Evolutionary conservation across 2,113 vertebrate genomes (phyloP).

Genomic region (Odontesthes bonariensis): DNA sequence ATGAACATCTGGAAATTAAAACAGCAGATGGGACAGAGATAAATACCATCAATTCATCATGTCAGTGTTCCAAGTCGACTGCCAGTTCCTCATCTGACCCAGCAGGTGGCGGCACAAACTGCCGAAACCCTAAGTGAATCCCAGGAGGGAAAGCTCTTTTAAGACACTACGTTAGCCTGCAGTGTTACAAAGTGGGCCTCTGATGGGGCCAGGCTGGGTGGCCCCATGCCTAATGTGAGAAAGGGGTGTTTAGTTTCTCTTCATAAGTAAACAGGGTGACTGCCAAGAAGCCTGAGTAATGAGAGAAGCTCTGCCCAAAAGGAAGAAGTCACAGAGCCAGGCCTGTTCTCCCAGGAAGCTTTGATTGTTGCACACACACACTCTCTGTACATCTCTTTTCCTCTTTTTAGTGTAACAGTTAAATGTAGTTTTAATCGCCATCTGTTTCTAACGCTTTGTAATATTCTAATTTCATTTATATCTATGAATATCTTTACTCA

Average conservation of each 20-base stretch:
- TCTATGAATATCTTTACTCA: too few species aligned
- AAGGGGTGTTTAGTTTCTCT: slow-evolving; percentile 37
- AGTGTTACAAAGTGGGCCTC: slow-evolving; percentile 6
- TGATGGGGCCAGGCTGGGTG: slow-evolving; percentile 25
- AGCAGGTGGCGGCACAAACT: slow-evolving; percentile 70
- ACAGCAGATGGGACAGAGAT: slow-evolving; percentile 3
- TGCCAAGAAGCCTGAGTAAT: slow-evolving; percentile 39
- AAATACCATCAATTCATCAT: neutral
- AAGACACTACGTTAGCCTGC: slow-evolving; percentile 14
- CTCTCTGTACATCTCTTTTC: neutral
- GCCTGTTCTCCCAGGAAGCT: slow-evolving; percentile 36
- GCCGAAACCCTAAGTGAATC: slow-evolving; percentile 1
- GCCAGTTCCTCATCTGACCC: slow-evolving; percentile 15
- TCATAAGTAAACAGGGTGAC: slow-evolving; percentile 50
- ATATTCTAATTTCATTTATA: too few species aligned
- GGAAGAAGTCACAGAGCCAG: slow-evolving; percentile 37
- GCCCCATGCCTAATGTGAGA: slow-evolving; percentile 36
- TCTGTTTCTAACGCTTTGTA: too few species aligned
- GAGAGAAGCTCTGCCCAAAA: slow-evolving; percentile 39
- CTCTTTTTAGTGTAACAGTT: too few species aligned
- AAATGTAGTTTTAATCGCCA: neutral
- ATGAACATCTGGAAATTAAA: slow-evolving; percentile 91
- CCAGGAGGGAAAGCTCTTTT: slow-evolving; percentile 1
- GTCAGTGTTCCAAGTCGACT: neutral
- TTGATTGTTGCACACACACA: slow-evolving; percentile 12